phyloP scores from a whole-genome alignment of 2,888 invertebrate species.

The Spodoptera picta region DNA sequence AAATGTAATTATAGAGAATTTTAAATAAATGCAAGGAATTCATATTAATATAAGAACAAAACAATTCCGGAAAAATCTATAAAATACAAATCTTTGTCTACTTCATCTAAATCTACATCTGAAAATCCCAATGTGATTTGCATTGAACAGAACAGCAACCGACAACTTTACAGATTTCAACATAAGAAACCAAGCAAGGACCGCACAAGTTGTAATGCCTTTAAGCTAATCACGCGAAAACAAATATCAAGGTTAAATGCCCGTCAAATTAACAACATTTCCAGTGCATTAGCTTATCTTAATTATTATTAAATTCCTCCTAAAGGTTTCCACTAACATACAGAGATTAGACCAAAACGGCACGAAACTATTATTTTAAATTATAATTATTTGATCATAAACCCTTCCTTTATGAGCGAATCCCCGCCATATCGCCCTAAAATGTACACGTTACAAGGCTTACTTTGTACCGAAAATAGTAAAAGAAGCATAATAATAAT shows the following conservation, averaged over 20 bases:
- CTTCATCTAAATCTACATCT: too few relatives aligned
- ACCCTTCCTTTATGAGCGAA: slow-evolving; percentile 28
- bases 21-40: too few relatives aligned
- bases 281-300: neutral
- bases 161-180: neutral
- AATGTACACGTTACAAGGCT: slow-evolving; percentile 35
- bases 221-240: slow-evolving; percentile 8
- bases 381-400: slow-evolving; percentile 34
- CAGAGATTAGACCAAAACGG: slow-evolving; percentile 18
- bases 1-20: too few relatives aligned
- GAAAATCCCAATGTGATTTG: too few relatives aligned
- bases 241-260: slow-evolving; percentile 28
- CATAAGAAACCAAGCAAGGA: neutral
- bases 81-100: too few relatives aligned
- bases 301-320: slow-evolving; percentile 17
- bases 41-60: too few relatives aligned
- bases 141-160: too few relatives aligned
- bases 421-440: slow-evolving; percentile 26
- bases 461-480: slow-evolving; percentile 32
- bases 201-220: slow-evolving; percentile 27
- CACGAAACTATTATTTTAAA: slow-evolving; percentile 16
- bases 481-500: slow-evolving; percentile 15
- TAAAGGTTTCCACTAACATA: slow-evolving; percentile 2
- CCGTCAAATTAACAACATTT: neutral
- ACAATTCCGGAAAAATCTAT: too few relatives aligned